These are phyloP conservation scores for Dasypogon diadema DNA, from an alignment of 2,888 invertebrate species.

Conservation along the genomic window DNA sequence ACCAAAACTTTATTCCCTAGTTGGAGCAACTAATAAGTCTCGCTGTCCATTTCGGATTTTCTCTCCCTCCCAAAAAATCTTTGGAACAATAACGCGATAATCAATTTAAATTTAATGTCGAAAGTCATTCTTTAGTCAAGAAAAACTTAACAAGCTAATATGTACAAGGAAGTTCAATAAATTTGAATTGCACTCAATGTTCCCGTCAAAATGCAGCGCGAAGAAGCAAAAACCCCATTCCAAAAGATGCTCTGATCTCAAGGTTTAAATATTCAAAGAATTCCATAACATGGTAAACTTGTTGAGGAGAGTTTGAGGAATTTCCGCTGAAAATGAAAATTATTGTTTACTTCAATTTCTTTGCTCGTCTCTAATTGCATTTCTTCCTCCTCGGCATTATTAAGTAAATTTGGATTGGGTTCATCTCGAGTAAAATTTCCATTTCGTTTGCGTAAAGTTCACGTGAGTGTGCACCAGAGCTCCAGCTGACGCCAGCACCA, in stretches of 20 bases:
- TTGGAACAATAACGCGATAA: too few relatives aligned
- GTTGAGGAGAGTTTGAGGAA: constrained; percentile 9
- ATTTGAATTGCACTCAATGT: too few relatives aligned
- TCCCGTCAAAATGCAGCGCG: background rate
- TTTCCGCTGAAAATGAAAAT: constrained; percentile 4
- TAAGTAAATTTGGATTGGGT: constrained; percentile 37
- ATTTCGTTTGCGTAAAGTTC: constrained; percentile 36
- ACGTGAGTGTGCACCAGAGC: background rate
- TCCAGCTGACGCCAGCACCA: background rate
- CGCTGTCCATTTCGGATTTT: too few relatives aligned
- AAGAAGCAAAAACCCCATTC: background rate
- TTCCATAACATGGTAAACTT: background rate
- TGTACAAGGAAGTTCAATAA: too few relatives aligned
- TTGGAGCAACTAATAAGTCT: too few relatives aligned
- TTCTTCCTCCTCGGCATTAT: constrained; percentile 16
- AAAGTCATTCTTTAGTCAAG: too few relatives aligned
- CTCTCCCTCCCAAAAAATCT: too few relatives aligned
- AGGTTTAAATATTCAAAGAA: constrained; percentile 24
- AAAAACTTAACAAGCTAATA: too few relatives aligned
- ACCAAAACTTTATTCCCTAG: too few relatives aligned
- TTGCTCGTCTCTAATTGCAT: constrained; percentile 14
- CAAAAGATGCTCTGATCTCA: background rate
- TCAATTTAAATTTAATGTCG: too few relatives aligned
- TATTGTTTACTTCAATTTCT: constrained; percentile 36
- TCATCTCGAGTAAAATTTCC: constrained; percentile 34